Evolutionary conservation across 2,797 vertebrate genomes (phyloP).

Genomic region (Phrynocephalus forsythii): DNA sequence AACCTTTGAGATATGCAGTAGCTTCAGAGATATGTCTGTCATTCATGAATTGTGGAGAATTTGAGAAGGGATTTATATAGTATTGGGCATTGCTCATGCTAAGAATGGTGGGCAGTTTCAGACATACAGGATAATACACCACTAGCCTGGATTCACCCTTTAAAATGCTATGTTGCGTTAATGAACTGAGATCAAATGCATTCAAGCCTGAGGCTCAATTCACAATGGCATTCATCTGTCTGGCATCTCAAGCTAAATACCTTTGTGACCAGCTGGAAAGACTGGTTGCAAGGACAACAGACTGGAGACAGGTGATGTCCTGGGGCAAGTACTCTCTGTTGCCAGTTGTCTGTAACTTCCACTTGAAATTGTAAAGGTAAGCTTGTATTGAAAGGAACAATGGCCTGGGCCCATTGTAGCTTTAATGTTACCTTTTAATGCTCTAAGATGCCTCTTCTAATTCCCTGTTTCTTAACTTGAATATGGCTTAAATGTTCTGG

Average conservation of each 20-base stretch:
- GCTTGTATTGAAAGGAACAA: background rate
- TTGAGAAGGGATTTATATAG: background rate
- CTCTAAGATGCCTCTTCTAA: too few species aligned
- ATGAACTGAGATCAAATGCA: background rate
- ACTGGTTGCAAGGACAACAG: background rate
- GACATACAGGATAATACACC: background rate
- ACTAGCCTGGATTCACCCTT: background rate
- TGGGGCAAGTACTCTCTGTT: background rate
- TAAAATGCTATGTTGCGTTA: background rate
- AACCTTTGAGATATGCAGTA: background rate
- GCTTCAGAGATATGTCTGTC: background rate
- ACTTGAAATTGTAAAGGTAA: background rate
- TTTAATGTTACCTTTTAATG: too few species aligned
- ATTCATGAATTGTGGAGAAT: background rate
- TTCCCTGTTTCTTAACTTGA: too few species aligned
- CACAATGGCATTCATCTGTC: background rate
- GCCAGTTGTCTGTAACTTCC: background rate
- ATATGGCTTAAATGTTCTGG: too few species aligned
- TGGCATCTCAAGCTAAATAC: background rate
- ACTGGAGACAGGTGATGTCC: background rate
- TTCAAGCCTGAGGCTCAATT: background rate
- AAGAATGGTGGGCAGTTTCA: background rate
- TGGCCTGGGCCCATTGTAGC: too few species aligned
- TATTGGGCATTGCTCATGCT: background rate
- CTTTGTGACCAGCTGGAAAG: background rate